Percentiles rank a stretch among this genome's conserved stretches.
phyloP scores from a whole-genome alignment of 2,888 invertebrate species.

The Atrina japonica region DNA sequence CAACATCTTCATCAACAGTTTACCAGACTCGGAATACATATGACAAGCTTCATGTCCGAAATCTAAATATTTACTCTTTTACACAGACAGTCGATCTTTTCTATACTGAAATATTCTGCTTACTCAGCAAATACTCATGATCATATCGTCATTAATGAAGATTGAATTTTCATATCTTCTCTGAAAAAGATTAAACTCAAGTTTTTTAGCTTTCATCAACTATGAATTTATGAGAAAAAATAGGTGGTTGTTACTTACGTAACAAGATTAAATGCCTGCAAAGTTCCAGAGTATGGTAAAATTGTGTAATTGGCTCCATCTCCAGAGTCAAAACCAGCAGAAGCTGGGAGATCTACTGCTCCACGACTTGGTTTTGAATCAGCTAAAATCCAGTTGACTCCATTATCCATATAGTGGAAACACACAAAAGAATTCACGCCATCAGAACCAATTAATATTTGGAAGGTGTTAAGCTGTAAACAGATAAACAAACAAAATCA shows the following conservation, averaged over 20 bases:
- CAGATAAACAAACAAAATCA: neutral
- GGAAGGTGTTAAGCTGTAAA: slow-evolving; percentile 90
- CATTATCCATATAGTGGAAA: slow-evolving; percentile 92
- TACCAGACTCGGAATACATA: too few relatives aligned
- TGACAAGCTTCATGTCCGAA: too few relatives aligned
- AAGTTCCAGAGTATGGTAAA: slow-evolving; percentile 94
- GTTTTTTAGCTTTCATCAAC: too few relatives aligned
- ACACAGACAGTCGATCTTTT: too few relatives aligned
- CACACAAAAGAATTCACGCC: slow-evolving; percentile 91
- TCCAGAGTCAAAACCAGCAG: slow-evolving; percentile 94
- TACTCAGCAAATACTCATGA: too few relatives aligned
- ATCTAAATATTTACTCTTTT: too few relatives aligned
- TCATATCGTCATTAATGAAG: too few relatives aligned
- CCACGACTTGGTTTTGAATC: slow-evolving; percentile 86
- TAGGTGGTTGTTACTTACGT: slow-evolving; percentile 85
- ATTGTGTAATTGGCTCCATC: slow-evolving; percentile 87
- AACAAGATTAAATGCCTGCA: slow-evolving; percentile 90
- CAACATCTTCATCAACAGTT: too few relatives aligned
- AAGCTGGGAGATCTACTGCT: slow-evolving; percentile 93
- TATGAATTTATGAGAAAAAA: neutral
- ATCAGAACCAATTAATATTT: slow-evolving; percentile 88
- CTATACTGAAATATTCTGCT: too few relatives aligned
- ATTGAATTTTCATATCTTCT: too few relatives aligned
- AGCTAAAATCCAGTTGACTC: slow-evolving; percentile 95
- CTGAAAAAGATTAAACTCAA: too few relatives aligned